Base-by-base conservation (phyloP, 2,888 invertebrate species). In the Cordilura impudica region DNA sequence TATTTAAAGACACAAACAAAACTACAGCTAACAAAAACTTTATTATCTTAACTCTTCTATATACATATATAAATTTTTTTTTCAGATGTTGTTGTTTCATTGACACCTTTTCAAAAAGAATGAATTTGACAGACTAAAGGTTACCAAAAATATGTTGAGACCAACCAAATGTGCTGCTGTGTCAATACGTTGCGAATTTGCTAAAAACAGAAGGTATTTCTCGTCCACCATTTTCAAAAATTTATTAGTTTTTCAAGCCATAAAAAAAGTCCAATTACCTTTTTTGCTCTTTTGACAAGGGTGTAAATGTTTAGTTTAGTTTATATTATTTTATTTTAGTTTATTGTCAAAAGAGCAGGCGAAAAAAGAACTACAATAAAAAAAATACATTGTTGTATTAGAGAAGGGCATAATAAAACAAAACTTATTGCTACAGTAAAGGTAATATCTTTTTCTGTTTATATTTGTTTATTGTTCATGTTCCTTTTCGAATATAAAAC, bases 11-110 rank as follows among this genome's bases (percentile, higher is more conserved):
- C n/a, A 18, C 21, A 49, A 12, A 21, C 10, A 49, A 49, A 49
- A 49, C 49, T 6, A 2, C n/a, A 49, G 19, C n/a, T 12, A 21
- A 60, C 2, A 18, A 60, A 45, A 70, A 66, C 23, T 78, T 73
- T 78, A 74, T 78, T 73, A 74, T 58, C 54, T 66, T 66, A 74
- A 74, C 78, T 74, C 73, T 78, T 78, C 74, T 70, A n/a, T n/a
- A n/a, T n/a, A n/a, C n/a, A n/a, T n/a, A n/a, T n/a, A n/a, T n/a
- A n/a, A n/a, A n/a, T n/a, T n/a, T n/a, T n/a, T n/a, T n/a, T n/a
- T n/a, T n/a, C n/a, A n/a, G n/a, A n/a, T 16, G 2, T 45, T 5
- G 1, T 39, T 39, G 4, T 51, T 58, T 47, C 65, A 61, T 47
- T 53, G 78, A 66, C 78, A 74, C 69, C 73, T 78, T 61, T 23